Conservation (phyloP, 2,888 invertebrate genomes). For the Acanthoscelides obtectus region DNA sequence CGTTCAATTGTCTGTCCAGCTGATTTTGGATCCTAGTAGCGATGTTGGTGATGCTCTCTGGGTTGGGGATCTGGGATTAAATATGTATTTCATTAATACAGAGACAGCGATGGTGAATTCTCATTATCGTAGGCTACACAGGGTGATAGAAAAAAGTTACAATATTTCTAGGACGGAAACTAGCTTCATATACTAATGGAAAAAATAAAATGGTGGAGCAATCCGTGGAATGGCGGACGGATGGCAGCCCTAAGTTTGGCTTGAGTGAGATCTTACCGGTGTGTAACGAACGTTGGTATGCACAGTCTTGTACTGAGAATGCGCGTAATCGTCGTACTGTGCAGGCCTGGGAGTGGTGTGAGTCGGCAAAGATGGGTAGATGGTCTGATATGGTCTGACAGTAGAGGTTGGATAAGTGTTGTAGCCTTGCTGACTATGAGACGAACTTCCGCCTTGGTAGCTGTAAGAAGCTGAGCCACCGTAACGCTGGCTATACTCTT, state of each 20-base stretch:
- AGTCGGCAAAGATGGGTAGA: conserved; percentile 2
- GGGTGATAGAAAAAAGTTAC: too few species aligned
- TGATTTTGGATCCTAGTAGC: conserved; percentile 37
- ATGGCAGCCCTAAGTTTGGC: too few species aligned
- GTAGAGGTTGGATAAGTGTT: conserved; percentile 13
- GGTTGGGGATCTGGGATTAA: conserved; percentile 20
- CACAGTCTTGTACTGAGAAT: conserved; percentile 7
- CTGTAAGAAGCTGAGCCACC: background rate
- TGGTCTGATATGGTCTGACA: conserved; percentile 20
- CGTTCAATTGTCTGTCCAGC: conserved; percentile 34
- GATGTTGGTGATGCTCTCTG: conserved; percentile 36
- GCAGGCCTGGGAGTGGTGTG: background rate
- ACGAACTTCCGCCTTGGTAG: conserved; percentile 6
- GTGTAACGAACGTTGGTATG: conserved; percentile 22
- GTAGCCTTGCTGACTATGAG: background rate
- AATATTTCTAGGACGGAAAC: too few species aligned
- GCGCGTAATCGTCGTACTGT: background rate
- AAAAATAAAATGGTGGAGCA: too few species aligned
- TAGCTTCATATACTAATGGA: too few species aligned
- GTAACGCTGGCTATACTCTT: conserved; percentile 17
- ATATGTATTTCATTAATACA: too few species aligned
- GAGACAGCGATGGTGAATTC: too few species aligned
- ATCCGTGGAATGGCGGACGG: too few species aligned
- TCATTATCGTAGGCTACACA: too few species aligned
- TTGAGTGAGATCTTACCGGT: conserved; percentile 12